These are phyloP conservation scores for Liasis olivaceus DNA, from an alignment of 2,797 vertebrate genomes.

Conservation along the genomic window DNA sequence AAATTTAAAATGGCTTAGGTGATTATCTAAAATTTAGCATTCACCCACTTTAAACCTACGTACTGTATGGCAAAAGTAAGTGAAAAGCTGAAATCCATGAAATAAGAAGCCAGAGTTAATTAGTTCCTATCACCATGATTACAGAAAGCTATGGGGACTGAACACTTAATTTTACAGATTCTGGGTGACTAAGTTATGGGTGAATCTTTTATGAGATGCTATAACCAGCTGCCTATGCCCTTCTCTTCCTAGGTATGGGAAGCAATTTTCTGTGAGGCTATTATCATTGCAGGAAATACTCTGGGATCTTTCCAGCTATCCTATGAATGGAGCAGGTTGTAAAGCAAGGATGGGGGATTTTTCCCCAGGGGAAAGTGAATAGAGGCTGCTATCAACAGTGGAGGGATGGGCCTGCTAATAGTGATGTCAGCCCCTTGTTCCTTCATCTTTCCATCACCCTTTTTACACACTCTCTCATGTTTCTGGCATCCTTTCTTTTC, in stretches of 20 bases:
- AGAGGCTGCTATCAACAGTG: not conserved
- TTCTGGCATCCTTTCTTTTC: not conserved
- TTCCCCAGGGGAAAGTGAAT: not conserved
- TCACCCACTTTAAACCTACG: not conserved
- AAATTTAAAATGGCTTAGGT: not conserved
- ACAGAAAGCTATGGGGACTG: not conserved
- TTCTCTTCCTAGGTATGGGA: not conserved
- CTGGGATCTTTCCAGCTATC: not conserved
- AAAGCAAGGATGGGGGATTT: not conserved
- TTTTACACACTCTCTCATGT: not conserved
- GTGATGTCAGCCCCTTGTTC: not conserved
- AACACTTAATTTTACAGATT: constrained; percentile 28
- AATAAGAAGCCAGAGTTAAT: constrained; percentile 37
- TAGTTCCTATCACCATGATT: constrained; percentile 16
- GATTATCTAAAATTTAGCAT: not conserved
- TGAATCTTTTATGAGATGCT: not conserved
- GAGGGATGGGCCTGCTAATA: not conserved
- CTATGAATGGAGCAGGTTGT: not conserved
- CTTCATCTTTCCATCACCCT: not conserved
- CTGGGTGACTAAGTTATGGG: constrained; percentile 27
- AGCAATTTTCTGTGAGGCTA: not conserved
- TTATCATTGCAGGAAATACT: not conserved
- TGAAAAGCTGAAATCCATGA: constrained; percentile 27
- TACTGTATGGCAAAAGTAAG: constrained; percentile 6
- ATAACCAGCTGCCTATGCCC: not conserved